Conservation (phyloP, 1,140 invertebrate genomes). For the Mya arenaria region DNA sequence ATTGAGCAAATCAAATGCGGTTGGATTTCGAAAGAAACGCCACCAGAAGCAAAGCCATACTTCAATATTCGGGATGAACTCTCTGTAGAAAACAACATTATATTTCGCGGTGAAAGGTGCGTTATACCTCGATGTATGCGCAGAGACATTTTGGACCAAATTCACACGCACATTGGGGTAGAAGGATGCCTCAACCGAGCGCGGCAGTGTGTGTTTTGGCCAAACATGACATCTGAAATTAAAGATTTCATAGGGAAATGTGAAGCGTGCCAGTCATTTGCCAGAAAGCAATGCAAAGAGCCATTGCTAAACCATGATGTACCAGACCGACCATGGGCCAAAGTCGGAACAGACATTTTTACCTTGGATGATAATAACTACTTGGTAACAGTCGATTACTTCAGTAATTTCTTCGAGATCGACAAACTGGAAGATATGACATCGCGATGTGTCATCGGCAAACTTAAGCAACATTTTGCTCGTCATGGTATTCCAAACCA, state of each 20-base stretch:
- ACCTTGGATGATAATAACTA: conserved; percentile 56
- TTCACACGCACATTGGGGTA: conserved; percentile 57
- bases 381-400: conserved; percentile 60
- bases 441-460: conserved; percentile 44
- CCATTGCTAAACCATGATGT: conserved; percentile 31
- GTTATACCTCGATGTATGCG: conserved; percentile 40
- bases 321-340: conserved; percentile 32
- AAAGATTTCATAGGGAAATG: conserved; percentile 37
- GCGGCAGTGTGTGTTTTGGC: conserved; percentile 51
- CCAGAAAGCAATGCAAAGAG: conserved; percentile 27
- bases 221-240: conserved; percentile 52
- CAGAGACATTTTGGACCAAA: conserved; percentile 14
- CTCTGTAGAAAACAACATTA: conserved; percentile 43
- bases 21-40: not conserved
- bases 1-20: not conserved
- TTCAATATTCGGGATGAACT: conserved; percentile 52
- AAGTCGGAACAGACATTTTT: conserved; percentile 59
- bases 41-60: conserved; percentile 2
- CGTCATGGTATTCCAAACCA: conserved; percentile 56
- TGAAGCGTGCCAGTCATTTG: conserved; percentile 38
- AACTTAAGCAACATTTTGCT: conserved; percentile 56
- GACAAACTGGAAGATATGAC: conserved; percentile 45
- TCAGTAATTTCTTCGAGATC: conserved; percentile 57
- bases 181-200: conserved; percentile 55
- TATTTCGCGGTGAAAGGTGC: conserved; percentile 34